Evolutionary conservation across 2,888 invertebrate genomes (phyloP).

Genomic region (Dasysyrphus albostriatus): DNA sequence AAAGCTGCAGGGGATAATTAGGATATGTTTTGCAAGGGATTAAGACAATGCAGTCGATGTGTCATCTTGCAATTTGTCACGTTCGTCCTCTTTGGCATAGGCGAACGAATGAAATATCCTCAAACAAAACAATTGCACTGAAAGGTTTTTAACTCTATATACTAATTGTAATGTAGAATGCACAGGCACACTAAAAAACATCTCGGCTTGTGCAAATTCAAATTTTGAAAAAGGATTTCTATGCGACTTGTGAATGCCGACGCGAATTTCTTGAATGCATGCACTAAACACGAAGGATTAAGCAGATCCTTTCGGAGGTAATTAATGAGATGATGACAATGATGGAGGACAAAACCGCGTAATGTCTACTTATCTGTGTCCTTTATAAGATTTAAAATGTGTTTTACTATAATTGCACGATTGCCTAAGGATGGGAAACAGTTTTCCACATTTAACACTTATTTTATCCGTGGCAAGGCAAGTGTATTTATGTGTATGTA

Average conservation of each 20-base stretch:
- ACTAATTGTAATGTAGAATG: constrained; percentile 59
- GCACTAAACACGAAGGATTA: constrained; percentile 70
- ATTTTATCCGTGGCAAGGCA: constrained; percentile 33
- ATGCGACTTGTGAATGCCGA: constrained; percentile 17
- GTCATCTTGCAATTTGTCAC: constrained; percentile 84
- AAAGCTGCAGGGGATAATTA: constrained; percentile 70
- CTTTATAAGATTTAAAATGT: constrained; percentile 74
- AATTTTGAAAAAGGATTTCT: constrained; percentile 3
- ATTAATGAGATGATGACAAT: constrained; percentile 72
- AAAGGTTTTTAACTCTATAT: constrained; percentile 53
- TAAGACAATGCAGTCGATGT: constrained; percentile 79
- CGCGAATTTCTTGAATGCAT: constrained; percentile 49
- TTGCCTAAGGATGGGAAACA: constrained; percentile 66
- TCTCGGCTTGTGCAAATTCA: constrained; percentile 13
- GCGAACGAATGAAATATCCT: constrained; percentile 36
- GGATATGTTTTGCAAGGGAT: constrained; percentile 42
- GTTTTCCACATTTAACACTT: constrained; percentile 66
- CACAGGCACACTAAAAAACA: constrained; percentile 46
- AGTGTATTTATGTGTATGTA: not conserved
- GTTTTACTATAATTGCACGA: constrained; percentile 73
- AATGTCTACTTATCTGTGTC: constrained; percentile 65
- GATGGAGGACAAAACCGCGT: constrained; percentile 67
- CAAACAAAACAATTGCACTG: constrained; percentile 46
- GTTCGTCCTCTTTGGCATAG: constrained; percentile 80
- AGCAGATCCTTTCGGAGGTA: constrained; percentile 72